phyloP scores from a whole-genome alignment of 1,140 invertebrate genomes.

The Orius laevigatus region DNA sequence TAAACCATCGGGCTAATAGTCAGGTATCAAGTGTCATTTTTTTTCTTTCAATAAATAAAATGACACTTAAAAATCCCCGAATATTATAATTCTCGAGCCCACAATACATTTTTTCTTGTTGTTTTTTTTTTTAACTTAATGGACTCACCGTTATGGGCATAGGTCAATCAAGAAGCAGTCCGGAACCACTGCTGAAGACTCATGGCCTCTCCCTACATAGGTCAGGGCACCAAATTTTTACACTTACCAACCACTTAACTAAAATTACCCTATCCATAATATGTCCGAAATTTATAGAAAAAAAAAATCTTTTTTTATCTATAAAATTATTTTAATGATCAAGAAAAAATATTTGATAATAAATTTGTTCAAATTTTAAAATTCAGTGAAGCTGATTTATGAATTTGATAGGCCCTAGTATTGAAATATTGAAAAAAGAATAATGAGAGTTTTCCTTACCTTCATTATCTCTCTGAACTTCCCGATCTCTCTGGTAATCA shows the following conservation, averaged over 20 bases:
- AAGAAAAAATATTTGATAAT: neutral
- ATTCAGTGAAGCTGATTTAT: no score
- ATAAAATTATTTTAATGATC: neutral
- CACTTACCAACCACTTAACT: slow-evolving; percentile 13
- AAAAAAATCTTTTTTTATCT: no score
- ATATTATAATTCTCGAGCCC: slow-evolving; percentile 2
- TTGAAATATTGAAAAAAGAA: neutral
- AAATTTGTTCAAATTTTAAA: neutral
- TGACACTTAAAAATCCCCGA: slow-evolving; percentile 3
- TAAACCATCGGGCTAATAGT: slow-evolving; percentile 4
- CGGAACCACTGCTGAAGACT: slow-evolving; percentile 9
- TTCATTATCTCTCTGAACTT: slow-evolving; percentile 95
- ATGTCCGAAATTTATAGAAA: neutral
- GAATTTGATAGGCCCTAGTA: no score
- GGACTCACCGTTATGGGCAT: slow-evolving; percentile 15
- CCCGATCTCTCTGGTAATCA: slow-evolving; percentile 91
- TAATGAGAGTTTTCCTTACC: slow-evolving; percentile 40
- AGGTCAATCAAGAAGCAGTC: slow-evolving; percentile 9
- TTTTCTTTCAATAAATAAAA: slow-evolving; percentile 1
- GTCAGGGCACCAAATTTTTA: slow-evolving; percentile 18
- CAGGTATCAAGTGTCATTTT: slow-evolving; percentile 1
- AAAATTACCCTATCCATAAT: neutral
- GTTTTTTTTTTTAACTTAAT: slow-evolving; percentile 10
- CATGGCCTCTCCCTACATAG: slow-evolving; percentile 14
- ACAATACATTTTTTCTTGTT: slow-evolving; percentile 9